These are phyloP conservation scores for Moxostoma hubbsi DNA, from an alignment of 2,797 vertebrate genomes.

Conservation along the genomic window DNA sequence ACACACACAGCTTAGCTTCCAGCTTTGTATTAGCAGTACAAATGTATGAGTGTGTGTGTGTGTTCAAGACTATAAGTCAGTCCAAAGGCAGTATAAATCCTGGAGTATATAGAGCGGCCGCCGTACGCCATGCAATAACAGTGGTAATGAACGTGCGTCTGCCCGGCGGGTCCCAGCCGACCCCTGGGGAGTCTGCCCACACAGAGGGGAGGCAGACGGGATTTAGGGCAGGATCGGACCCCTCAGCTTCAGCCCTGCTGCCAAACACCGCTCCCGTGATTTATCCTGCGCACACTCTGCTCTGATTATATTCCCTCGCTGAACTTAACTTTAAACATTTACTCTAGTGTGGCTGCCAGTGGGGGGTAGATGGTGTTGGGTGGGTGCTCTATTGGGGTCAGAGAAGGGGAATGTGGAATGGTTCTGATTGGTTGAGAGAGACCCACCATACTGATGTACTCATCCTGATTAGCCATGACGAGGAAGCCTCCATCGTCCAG, in stretches of 20 bases:
- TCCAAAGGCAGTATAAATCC: slow-evolving; percentile 73
- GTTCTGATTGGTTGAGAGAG: neutral
- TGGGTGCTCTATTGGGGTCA: slow-evolving; percentile 30
- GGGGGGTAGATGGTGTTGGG: slow-evolving; percentile 57
- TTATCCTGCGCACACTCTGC: slow-evolving; percentile 66
- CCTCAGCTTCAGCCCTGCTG: slow-evolving; percentile 70
- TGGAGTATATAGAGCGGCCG: slow-evolving; percentile 64
- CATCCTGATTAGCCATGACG: slow-evolving; percentile 92
- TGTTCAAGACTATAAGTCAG: slow-evolving; percentile 48
- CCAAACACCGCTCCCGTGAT: slow-evolving; percentile 69
- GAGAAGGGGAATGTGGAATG: slow-evolving; percentile 9
- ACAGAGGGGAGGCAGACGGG: slow-evolving; percentile 53
- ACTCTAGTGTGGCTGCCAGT: slow-evolving; percentile 65
- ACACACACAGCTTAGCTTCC: slow-evolving; percentile 34
- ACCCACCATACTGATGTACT: slow-evolving; percentile 85
- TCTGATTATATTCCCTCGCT: slow-evolving; percentile 45
- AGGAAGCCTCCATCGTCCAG: slow-evolving; percentile 97
- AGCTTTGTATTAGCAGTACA: slow-evolving; percentile 31
- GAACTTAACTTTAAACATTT: slow-evolving; percentile 73
- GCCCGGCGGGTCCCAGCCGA: slow-evolving; percentile 67
- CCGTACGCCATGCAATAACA: slow-evolving; percentile 69
- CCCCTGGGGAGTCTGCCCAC: slow-evolving; percentile 56
- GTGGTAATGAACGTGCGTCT: slow-evolving; percentile 78
- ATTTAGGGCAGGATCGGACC: slow-evolving; percentile 69
- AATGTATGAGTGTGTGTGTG: slow-evolving; percentile 53